These are phyloP conservation scores for Semibalanus balanoides DNA, from an alignment of 1,140 invertebrate species.

Conservation along the genomic window DNA sequence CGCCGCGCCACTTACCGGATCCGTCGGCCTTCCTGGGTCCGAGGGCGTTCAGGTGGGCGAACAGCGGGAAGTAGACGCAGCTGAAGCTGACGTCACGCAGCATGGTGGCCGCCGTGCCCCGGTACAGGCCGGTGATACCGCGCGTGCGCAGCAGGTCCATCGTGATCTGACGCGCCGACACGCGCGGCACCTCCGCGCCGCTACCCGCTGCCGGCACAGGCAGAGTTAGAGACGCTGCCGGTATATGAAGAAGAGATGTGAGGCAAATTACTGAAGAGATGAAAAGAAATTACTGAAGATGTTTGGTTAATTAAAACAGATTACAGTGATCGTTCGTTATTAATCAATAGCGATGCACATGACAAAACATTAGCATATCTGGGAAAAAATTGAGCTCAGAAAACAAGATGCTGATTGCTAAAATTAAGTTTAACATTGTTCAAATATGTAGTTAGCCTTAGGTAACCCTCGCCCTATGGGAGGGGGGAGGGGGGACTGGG, in stretches of 20 bases:
- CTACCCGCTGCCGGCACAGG: neutral
- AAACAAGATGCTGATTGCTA: neutral
- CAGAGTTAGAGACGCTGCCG: conserved; percentile 9
- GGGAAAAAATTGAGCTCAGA: neutral
- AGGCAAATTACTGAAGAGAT: neutral
- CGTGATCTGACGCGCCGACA: conserved; percentile 68
- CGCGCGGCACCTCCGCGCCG: too few species aligned
- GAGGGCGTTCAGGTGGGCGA: conserved; percentile 81
- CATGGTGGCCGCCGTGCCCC: conserved; percentile 84
- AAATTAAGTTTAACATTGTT: too few species aligned
- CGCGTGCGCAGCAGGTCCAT: conserved; percentile 58
- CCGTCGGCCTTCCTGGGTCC: conserved; percentile 60
- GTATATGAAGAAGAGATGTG: neutral
- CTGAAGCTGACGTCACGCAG: conserved; percentile 91
- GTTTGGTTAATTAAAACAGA: too few species aligned
- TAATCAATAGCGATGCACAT: too few species aligned
- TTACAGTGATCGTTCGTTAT: too few species aligned
- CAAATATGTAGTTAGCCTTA: neutral
- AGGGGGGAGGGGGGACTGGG: too few species aligned
- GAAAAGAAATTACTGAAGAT: neutral
- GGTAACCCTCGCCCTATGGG: too few species aligned
- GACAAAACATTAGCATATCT: too few species aligned
- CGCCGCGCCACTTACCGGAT: conserved; percentile 34
- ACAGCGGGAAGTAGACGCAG: conserved; percentile 94
- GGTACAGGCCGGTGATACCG: conserved; percentile 87